Conservation (phyloP, 2,888 invertebrate species). For the Azorinus chamasolen region DNA sequence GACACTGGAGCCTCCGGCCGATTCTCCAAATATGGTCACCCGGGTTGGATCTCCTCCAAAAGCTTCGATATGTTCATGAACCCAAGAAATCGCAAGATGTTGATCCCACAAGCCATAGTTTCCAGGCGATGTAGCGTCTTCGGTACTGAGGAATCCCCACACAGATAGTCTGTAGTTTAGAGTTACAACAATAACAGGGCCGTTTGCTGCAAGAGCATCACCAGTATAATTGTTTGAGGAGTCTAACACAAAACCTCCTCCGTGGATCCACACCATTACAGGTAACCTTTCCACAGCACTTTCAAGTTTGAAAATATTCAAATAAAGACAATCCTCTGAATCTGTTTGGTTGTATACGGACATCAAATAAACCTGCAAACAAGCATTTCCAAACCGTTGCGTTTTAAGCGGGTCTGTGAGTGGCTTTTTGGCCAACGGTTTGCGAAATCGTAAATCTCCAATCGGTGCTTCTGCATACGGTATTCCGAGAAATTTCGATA, state of each 20-base stretch:
- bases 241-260: slow-evolving; percentile 22
- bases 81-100: slow-evolving; percentile 66
- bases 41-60: slow-evolving; percentile 62
- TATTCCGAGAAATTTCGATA: too few relatives aligned
- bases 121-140: slow-evolving; percentile 51
- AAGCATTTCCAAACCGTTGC: too few relatives aligned
- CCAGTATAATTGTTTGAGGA: not conserved
- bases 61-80: slow-evolving; percentile 59
- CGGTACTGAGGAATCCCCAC: slow-evolving; percentile 66
- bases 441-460: too few relatives aligned
- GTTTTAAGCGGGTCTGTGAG: not conserved
- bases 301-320: slow-evolving; percentile 56
- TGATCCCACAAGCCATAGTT: slow-evolving; percentile 74
- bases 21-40: slow-evolving; percentile 70
- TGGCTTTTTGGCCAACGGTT: too few relatives aligned
- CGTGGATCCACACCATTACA: slow-evolving; percentile 46
- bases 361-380: too few relatives aligned
- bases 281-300: slow-evolving; percentile 21
- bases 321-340: slow-evolving; percentile 61
- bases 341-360: not conserved
- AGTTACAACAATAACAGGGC: slow-evolving; percentile 51
- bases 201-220: slow-evolving; percentile 18
- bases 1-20: slow-evolving; percentile 67
- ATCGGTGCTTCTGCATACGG: too few relatives aligned
- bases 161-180: slow-evolving; percentile 64